Base-by-base conservation (phyloP, 2,113 vertebrate genomes). In the Heterochromis multidens region DNA sequence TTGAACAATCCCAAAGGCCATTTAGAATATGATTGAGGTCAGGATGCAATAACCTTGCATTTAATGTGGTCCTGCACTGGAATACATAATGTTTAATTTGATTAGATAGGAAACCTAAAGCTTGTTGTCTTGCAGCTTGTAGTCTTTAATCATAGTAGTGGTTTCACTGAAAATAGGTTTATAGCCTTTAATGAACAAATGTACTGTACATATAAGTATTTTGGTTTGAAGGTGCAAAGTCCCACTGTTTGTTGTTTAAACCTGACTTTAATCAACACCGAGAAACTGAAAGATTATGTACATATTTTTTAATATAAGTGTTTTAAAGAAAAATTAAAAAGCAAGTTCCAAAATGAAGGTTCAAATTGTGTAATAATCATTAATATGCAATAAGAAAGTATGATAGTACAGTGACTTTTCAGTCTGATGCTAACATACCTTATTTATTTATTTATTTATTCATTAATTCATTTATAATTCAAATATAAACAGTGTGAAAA, bases 1-100 rank as follows among this genome's bases (percentile, higher is more conserved):
- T 43, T 82, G 31, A 43, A 29, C 79, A 61, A 67, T 88, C 83
- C 72, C 79, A 81, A 14, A 86, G 84, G 60, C 33, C 33, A 86
- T 85, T 81, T 60, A 8, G 81, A 56, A 25, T 31, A 35, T 52
- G 60, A 17, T 33, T 6, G 33, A 65, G 16, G 62, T 65, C 62
- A 65, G 60, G 17, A 19, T 3, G 27, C 59, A 61, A 17, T 1
- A 33, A 33, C 1, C 59, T 5, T 17, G 29, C 10, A 11, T 3
- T 61, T 16, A 21, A 21, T 21, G 60, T 3, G 29, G 5, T 33
- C 60, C 60, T 62, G 17, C 31, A 6, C n/a, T 13, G 11, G 10
- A 12, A 1, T 61, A 16, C 3, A 21, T 19, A 19, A 10, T 21
- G 60, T 21, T 62, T 33, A 2, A 12, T 62, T 33, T 33, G 31